Evolutionary conservation across 2,797 vertebrate species (phyloP).

Genomic region (Megalops cyprinoides): DNA sequence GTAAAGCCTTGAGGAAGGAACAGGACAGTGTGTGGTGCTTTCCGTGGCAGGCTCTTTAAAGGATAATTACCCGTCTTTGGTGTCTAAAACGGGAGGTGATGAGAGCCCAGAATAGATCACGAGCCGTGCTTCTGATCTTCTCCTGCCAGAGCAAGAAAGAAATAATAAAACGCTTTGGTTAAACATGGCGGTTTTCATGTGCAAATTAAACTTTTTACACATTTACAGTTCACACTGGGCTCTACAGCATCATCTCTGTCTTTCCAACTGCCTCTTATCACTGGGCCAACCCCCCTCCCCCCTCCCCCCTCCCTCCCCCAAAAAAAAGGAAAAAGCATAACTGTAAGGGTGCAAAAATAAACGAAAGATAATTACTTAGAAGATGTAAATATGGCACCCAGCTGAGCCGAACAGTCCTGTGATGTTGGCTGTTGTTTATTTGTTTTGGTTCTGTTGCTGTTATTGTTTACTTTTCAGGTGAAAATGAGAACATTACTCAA

Average conservation of each 20-base stretch:
- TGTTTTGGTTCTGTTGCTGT: no score
- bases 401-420: no score
- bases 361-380: no score
- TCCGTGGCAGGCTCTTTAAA: slow-evolving; percentile 7
- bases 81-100: slow-evolving; percentile 28
- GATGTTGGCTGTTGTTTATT: no score
- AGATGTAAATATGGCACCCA: no score
- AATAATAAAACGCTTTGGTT: background rate
- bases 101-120: slow-evolving; percentile 32
- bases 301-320: no score
- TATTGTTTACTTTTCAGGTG: no score
- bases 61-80: slow-evolving; percentile 34
- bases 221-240: slow-evolving; percentile 15
- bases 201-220: slow-evolving; percentile 33
- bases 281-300: slow-evolving; percentile 29
- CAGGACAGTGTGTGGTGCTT: background rate
- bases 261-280: slow-evolving; percentile 19
- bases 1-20: no score
- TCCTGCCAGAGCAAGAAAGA: slow-evolving; percentile 20
- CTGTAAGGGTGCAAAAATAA: slow-evolving; percentile 11
- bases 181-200: slow-evolving; percentile 27
- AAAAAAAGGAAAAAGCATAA: slow-evolving; percentile 15
- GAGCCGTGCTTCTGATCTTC: slow-evolving; percentile 24
- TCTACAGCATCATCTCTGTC: slow-evolving; percentile 18
- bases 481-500: no score